Base-by-base conservation (phyloP, 2,113 vertebrate species). In the Jaculus jaculus region DNA sequence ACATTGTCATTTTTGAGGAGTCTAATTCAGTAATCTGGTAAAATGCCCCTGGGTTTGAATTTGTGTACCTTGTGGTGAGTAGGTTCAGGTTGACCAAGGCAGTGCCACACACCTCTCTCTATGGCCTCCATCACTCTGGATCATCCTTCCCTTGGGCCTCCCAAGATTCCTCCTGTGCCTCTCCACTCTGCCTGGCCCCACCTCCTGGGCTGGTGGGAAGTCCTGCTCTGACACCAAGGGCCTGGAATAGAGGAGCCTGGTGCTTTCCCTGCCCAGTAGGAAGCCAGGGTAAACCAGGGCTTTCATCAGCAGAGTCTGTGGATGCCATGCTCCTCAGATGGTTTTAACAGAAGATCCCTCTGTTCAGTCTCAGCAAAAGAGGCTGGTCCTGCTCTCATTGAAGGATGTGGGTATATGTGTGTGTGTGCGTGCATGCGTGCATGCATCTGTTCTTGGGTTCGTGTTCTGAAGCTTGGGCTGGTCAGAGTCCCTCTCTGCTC, bases 11-110 rank as follows among this genome's bases (percentile, higher is more conserved):
- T 80, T 93, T 91, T 32, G 26, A 94, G 77, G 37, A 72, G 18
- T 51, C 39, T 37, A 47, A 51, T 20, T 86, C 1, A 0, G 42
- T 61, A 60, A 11, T 82, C 90, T 84, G 89, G 54, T 24, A 65
- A 94, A 77, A 68, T 34, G 16, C 65, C 10, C 11, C 68, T 80
- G 54, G 54, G 11, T 42, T 66, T 66, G 72, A 37, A 60, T 39
- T 91, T 92, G 87, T 28, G 34, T 74, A 39, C 39, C 84, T 88
- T 60, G 42, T 75, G 82, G 16, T 61, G 63, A 84, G 87, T 18
- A n/a, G 63, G 37, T 58, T 28, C 34, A 74, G 34, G 85, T 20
- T 74, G 65, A 42, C 54, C 30, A 30, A 23, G 54, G 58, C 39
- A 61, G 26, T 16, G 82, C 0, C 0, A 7, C 9, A n/a, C 3